Evolutionary conservation across 2,113 vertebrate species (phyloP), one percentile per base, ranked within the genome.

Genomic region (Phainopepla nitens): DNA sequence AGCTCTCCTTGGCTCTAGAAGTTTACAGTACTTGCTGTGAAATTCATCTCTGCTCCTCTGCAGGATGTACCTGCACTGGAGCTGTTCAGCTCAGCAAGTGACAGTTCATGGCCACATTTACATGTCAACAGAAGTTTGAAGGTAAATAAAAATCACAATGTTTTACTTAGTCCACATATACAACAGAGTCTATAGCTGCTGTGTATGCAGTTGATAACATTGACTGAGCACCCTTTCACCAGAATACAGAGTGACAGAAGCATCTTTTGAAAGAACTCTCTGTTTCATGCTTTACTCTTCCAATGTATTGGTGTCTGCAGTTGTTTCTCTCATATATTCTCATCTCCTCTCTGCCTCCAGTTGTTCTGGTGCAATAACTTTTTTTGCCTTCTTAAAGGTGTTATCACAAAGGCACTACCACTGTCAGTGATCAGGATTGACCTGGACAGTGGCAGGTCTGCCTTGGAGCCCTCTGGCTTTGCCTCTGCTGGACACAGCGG

Each of bases 371-470:
- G 23, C 9, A 66, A 23, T 20, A 57, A 50, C 22, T 11, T 50
- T 50, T 42, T 50, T 57, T 3, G 12, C 20, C 15, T 64, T 72
- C 31, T 36, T 28, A 57, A 51, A 58, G 3, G 7, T 51, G 22
- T 28, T 51, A 8, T 12, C 36, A 58, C 9, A 51, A 23, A 89
- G 33, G 15, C 7, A 5, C 20, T 41, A 13, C 15, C 5, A 10
- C 29, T 2, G 2, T 31, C 0, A 0, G 35, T 16, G 35, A 15
- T 24, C 29, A 41, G 13, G 10, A 65, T 20, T 56, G 41, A 49
- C 58, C 35, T 25, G 61, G 45, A 29, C 79, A 60, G 12, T 1
- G 6, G 54, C 22, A 60, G 33, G 14, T 33, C 33, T 21, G 11
- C 16, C 31, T 66, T 44, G 27, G 22, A 33, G 10, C 33, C 1